These are phyloP conservation scores for Psittacula derbiana DNA, from an alignment of 2,797 vertebrate genomes.

Conservation along the genomic window DNA sequence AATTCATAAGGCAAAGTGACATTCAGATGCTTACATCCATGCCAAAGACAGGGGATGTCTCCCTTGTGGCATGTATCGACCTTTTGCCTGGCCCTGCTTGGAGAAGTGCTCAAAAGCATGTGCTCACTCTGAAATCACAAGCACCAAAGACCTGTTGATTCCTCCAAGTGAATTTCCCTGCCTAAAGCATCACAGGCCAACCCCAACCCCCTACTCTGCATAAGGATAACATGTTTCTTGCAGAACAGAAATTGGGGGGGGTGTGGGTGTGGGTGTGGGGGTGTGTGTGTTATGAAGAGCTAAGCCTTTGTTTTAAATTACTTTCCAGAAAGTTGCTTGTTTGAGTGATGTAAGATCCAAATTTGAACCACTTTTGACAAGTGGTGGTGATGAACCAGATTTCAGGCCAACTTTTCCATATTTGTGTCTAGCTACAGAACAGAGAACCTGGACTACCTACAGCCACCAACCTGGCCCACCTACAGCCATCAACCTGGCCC, in stretches of 20 bases:
- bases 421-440: not conserved
- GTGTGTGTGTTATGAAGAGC: not conserved
- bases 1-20: not conserved
- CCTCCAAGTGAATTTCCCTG: not conserved
- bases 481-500: not conserved
- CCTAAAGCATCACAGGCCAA: not conserved
- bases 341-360: not conserved
- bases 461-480: not conserved
- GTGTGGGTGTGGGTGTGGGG: no score
- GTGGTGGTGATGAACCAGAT: not conserved
- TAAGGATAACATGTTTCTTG: not conserved
- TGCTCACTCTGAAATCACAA: not conserved
- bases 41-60: not conserved
- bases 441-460: not conserved
- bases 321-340: not conserved
- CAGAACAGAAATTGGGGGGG: not conserved
- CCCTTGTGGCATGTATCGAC: fast-evolving
- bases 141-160: not conserved
- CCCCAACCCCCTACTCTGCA: not conserved
- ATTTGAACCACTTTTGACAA: not conserved
- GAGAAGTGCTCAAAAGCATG: fast-evolving
- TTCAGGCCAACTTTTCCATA: fast-evolving
- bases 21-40: fast-evolving
- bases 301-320: not conserved
- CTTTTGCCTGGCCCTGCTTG: fast-evolving